phyloP scores from a whole-genome alignment of 2,797 vertebrate genomes.

The Hydrolagus colliei region DNA sequence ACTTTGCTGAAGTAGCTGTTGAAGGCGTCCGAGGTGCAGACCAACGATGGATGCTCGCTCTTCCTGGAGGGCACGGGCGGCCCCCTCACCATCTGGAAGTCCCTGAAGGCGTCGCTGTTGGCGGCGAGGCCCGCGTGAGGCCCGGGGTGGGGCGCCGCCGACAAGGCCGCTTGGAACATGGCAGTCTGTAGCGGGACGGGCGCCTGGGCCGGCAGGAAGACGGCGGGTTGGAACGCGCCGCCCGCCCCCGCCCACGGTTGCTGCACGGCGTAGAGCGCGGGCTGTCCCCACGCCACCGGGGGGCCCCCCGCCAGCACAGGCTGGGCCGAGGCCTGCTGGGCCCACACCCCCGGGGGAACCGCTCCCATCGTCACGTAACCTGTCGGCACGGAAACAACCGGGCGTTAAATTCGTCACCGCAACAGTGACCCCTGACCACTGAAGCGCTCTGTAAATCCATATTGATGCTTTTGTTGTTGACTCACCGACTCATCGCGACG shows the following conservation, averaged over 20 bases:
- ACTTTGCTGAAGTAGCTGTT: constrained; percentile 93
- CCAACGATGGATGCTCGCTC: constrained; percentile 78
- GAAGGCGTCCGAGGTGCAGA: constrained; percentile 92
- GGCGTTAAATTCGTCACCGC: neutral
- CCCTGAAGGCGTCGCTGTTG: constrained; percentile 83
- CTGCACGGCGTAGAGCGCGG: constrained; percentile 87
- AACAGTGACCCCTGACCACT: no score
- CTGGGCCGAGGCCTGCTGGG: constrained; percentile 91
- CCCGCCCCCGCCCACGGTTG: constrained; percentile 96
- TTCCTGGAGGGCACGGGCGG: constrained; percentile 81
- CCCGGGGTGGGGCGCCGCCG: constrained; percentile 81
- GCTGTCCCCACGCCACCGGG: constrained; percentile 91
- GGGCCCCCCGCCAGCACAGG: constrained; percentile 94
- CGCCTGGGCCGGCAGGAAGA: constrained; percentile 96
- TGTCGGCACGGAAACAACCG: constrained; percentile 40
- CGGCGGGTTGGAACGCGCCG: constrained; percentile 86
- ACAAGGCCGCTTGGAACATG: constrained; percentile 86
- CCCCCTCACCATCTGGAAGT: constrained; percentile 93
- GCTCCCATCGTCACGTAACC: constrained; percentile 99
- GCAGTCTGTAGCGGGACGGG: constrained; percentile 90
- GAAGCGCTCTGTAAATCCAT: neutral
- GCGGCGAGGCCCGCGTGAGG: constrained; percentile 76
- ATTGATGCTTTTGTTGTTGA: no score
- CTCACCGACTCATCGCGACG: no score
- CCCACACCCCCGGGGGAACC: constrained; percentile 89